Conservation (phyloP, 2,888 invertebrate genomes). For the Beris chalybata region DNA sequence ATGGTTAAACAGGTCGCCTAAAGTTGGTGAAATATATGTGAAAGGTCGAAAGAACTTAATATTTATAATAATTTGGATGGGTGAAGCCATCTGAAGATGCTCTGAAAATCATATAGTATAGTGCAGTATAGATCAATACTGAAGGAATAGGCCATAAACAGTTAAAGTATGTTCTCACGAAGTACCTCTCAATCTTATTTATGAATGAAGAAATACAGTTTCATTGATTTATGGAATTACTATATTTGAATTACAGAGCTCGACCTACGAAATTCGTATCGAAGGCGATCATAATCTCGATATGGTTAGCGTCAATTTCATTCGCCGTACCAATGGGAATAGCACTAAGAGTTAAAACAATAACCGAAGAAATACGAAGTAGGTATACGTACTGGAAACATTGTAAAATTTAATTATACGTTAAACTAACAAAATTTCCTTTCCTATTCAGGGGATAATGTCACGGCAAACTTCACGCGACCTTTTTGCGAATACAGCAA, state of each 20-base stretch:
- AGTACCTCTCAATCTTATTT: no score
- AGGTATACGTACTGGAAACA: constrained; percentile 34
- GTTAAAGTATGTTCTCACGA: no score
- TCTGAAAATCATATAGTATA: no score
- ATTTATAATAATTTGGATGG: no score
- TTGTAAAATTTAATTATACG: neutral
- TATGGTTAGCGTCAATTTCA: constrained; percentile 71
- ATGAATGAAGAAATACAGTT: no score
- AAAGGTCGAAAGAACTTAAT: no score
- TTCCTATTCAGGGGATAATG: constrained; percentile 46
- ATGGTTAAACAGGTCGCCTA: no score
- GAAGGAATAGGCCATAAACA: no score
- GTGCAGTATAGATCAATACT: no score
- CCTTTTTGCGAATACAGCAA: constrained; percentile 61
- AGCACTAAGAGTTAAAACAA: constrained; percentile 53
- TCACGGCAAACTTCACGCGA: constrained; percentile 51
- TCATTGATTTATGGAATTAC: neutral
- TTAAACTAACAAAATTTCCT: neutral
- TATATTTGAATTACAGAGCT: constrained; percentile 61
- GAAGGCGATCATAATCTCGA: constrained; percentile 71
- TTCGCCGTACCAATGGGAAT: constrained; percentile 68
- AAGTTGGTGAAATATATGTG: no score
- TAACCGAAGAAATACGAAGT: constrained; percentile 52
- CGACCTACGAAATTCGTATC: constrained; percentile 73
- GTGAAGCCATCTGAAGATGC: no score